Base-by-base conservation (phyloP, 2,797 vertebrate genomes). In the Etheostoma perlongum region DNA sequence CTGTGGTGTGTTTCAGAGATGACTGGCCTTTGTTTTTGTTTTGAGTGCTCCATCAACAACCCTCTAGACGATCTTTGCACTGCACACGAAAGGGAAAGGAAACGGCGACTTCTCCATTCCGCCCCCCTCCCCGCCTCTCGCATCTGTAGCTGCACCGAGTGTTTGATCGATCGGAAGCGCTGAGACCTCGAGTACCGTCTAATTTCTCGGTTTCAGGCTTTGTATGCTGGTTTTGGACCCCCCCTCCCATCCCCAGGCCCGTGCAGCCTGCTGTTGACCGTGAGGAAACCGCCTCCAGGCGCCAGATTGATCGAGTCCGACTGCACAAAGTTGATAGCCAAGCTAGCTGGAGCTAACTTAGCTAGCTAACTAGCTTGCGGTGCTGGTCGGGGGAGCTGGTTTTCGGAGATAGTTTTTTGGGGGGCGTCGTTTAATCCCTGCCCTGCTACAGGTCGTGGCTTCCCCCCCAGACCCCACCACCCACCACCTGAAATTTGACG, bases 61-160 rank as follows among this genome's bases (percentile, higher is more conserved):
- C 0, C 0, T 0, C 61, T 61, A 83, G 84, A 90, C 79, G 88
- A 91, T 91, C 92, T 94, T 76, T 36, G 92, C 13, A 67, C 86
- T 88, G 77, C 91, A 83, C 91, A 83, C 90, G 92, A 93, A 91
- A 93, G 91, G 91, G 91, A 94, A 91, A 94, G 91, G 91, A 94
- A 93, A 91, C 90, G 76, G 86, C 84, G 47, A 85, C 93, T 92
- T 90, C 89, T 91, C 88, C 88, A 85, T 88, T 88, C 90, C 85
- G 72, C 63, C 83, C 40, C 10, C 25, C 23, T 25, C 62, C 49
- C 19, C 73, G 33, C 40, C 79, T 75, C 77, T 71, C 87, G 79
- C 80, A 78, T 86, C 86, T 89, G 86, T 75, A 82, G 63, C 83
- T 46, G 67, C 67, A 84, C 79, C 81, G 82, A 90, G 59, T 81